Evolutionary conservation across 1,140 invertebrate genomes (phyloP).

Genomic region (Araneus ventricosus): DNA sequence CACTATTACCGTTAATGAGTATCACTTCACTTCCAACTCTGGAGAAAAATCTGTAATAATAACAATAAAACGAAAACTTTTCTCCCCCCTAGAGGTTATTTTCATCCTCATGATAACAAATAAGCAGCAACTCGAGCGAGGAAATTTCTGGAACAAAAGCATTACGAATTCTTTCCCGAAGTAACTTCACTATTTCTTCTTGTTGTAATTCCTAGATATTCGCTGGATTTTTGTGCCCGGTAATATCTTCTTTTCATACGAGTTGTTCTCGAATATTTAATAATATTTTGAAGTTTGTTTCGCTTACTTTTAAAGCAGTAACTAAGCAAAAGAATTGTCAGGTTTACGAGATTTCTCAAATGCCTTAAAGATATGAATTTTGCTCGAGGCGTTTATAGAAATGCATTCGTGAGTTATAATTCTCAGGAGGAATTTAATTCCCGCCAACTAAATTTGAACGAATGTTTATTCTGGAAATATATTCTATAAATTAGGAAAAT

Average conservation of each 20-base stretch:
- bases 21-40: constrained; percentile 28
- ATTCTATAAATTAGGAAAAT: not conserved
- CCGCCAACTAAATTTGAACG: not conserved
- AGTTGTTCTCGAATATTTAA: not conserved
- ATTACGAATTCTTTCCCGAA: not conserved
- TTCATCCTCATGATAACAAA: constrained; percentile 22
- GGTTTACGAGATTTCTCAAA: not conserved
- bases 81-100: not conserved
- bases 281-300: not conserved
- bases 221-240: not conserved
- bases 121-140: constrained; percentile 20
- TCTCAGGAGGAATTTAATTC: not conserved
- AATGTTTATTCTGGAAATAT: not conserved
- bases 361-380: not conserved
- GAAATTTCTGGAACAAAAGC: constrained; percentile 43
- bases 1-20: constrained; percentile 52
- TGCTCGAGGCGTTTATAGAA: not conserved
- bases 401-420: not conserved
- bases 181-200: not conserved
- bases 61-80: constrained; percentile 47
- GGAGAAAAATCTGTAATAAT: constrained; percentile 41
- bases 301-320: not conserved
- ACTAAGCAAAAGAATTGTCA: constrained; percentile 11
- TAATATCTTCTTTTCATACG: not conserved
- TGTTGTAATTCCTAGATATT: constrained; percentile 45